Percentiles rank a stretch among this genome's conserved stretches.
Evolutionary conservation across 1,140 invertebrate genomes (phyloP).

Genomic region (Solenopsis invicta): DNA sequence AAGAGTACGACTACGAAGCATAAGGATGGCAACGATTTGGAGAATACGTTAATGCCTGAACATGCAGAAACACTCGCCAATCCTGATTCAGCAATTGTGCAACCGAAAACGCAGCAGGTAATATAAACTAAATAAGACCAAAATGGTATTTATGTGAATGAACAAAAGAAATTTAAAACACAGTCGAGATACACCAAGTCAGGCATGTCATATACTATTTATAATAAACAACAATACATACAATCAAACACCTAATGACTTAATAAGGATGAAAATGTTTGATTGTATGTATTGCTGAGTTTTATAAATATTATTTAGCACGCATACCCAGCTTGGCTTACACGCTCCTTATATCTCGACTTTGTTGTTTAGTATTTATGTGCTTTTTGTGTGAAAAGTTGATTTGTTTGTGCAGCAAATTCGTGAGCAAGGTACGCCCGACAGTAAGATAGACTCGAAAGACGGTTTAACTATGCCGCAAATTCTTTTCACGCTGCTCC

Average conservation of each 20-base stretch:
- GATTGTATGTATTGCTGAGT: no score
- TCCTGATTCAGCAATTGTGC: not conserved
- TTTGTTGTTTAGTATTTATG: not conserved
- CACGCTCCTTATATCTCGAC: no score
- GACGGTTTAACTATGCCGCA: slow-evolving; percentile 80
- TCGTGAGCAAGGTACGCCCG: not conserved
- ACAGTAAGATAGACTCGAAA: slow-evolving; percentile 53
- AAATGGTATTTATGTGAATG: not conserved
- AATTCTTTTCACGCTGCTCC: slow-evolving; percentile 79
- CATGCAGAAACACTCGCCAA: slow-evolving; percentile 11
- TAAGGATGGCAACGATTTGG: not conserved
- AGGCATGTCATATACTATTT: no score
- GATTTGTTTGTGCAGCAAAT: slow-evolving; percentile 29
- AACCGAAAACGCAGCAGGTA: slow-evolving; percentile 24
- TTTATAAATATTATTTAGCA: no score
- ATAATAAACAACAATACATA: no score
- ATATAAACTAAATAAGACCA: not conserved
- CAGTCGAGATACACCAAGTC: no score
- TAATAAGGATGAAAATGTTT: no score
- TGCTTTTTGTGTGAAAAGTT: not conserved
- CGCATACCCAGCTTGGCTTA: no score
- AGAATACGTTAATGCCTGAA: slow-evolving; percentile 54
- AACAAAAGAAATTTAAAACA: no score
- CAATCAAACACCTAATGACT: no score
- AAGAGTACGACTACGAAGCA: not conserved